Percentiles rank a stretch among this genome's conserved stretches.
Conservation (phyloP, 2,888 invertebrate species). For the Diogma glabrata region DNA sequence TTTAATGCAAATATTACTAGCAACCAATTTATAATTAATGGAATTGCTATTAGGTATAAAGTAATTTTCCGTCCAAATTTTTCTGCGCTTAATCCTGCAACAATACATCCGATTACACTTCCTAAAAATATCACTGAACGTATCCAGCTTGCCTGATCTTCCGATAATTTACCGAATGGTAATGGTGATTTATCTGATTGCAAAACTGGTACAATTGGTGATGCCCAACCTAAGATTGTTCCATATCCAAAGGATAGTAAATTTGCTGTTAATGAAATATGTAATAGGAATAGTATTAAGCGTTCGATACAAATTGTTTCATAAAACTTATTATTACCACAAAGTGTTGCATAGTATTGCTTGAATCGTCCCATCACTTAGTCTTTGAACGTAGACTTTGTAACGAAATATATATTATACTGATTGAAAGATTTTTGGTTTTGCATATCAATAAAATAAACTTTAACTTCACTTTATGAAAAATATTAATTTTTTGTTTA, state of each 20-base stretch:
- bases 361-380: no score
- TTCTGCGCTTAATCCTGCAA: slow-evolving; percentile 31
- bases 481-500: no score
- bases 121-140: slow-evolving; percentile 30
- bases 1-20: slow-evolving; percentile 12
- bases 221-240: slow-evolving; percentile 31
- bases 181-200: slow-evolving; percentile 26
- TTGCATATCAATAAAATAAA: no score
- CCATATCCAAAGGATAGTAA: slow-evolving; percentile 31
- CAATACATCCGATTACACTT: slow-evolving; percentile 27
- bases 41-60: slow-evolving; percentile 20
- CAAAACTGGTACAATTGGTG: slow-evolving; percentile 29
- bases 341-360: no score
- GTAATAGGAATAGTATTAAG: no score
- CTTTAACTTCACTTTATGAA: no score
- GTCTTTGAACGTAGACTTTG: no score
- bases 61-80: slow-evolving; percentile 26
- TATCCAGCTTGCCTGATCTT: slow-evolving; percentile 30
- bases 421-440: no score
- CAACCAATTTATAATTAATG: slow-evolving; percentile 16
- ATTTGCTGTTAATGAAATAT: slow-evolving; percentile 26
- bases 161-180: slow-evolving; percentile 26
- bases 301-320: neutral
- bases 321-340: no score
- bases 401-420: no score